Evolutionary conservation across 2,888 invertebrate genomes (phyloP), one percentile per base, ranked within the genome.

Genomic region (Masnerella sp.): DNA sequence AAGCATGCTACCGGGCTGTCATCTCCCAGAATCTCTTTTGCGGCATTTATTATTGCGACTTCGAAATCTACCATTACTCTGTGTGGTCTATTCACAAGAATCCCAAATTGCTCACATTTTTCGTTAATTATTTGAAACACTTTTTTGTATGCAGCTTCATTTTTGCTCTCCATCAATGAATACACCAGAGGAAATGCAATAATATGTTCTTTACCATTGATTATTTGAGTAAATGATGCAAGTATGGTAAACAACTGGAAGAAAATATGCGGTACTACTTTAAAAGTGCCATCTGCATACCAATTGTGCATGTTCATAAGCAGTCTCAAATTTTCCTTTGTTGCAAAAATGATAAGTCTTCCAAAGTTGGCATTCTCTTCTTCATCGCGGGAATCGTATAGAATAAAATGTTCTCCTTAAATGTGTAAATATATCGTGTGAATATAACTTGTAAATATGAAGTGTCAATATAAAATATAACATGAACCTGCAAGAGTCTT

Each of bases 61-160:
- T 45, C 25, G 9, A 45, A 45, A n/a, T 45, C 45, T 3, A 28
- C 25, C 45, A 45, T 45, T 5, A 45, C 25, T 1, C 11, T 5
- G 1, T 12, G 11, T 14, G 45, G 25, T 7, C 22, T 12, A 14
- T 8, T 25, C 3, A 4, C 3, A 12, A 12, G 25, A 14, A 45
- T 25, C 2, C 25, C 14, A 14, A 25, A 25, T 12, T 14, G 25
- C 5, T 25, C 5, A 45, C 45, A 25, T 45, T 22, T 14, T 9
- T 12, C 14, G 12, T 12, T 45, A 7, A 45, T 7, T 12, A 45
- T 28, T 45, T 45, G 7, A 14, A 45, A 45, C 11, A 45, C 9
- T 45, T 45, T 45, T 45, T 11, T 14, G 45, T 45, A 45, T 3
- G 45, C 25, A 2, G n/a, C 45, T 45, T 45, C 18, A 18, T 8